Base-by-base conservation (phyloP, 2,888 invertebrate species). In the Pinctada fucata region DNA sequence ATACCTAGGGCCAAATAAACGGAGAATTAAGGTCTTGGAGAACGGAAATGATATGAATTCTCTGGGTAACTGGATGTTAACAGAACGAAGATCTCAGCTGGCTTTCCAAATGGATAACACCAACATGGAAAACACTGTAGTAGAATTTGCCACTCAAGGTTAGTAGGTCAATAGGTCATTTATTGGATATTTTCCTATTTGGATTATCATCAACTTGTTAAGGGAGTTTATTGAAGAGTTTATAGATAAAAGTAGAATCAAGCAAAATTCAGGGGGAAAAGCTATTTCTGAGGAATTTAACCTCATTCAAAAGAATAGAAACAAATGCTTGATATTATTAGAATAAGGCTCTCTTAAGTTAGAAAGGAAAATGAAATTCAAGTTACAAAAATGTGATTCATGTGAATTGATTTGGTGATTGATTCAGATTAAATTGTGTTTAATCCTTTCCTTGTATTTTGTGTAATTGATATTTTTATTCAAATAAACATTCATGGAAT, bases 1-100 rank as follows among this genome's bases (percentile, higher is more conserved):
- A 93, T 96, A 97, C 92, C 93, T 98, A 13, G 96, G 96, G 0
- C 97, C 97, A 88, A 95, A 96, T 0, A 95, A 96, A 85, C 97
- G 97, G 10, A 66, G 68, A n/a, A 31, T 51, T 8, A 71, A 48
- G 47, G 68, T 81, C n/a, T 64, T 81, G 65, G 79, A 78, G 52
- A 69, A 81, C 52, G 81, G 78, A 13, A 31, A 31, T 31, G 79
- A 79, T 10, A 52, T 66, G 0, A 71, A 67, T 2, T 78, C 76
- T 47, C 69, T 73, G n/a, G 47, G 73, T 1, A 71, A 73, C 49
- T 81, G 81, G 81, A 71, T 79, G 4, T 66, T 81, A 47, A 78
- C 81, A 1, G 81, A 81, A 16, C 89, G 80, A 10, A 77, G 52
- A 64, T 80, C 80, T 10, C 71, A 77, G 64, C 45, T 79, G 4